Percentiles rank a stretch among this genome's conserved stretches.
Conservation (phyloP, 2,113 vertebrate species). For the Thamnaconus septentrionalis region DNA sequence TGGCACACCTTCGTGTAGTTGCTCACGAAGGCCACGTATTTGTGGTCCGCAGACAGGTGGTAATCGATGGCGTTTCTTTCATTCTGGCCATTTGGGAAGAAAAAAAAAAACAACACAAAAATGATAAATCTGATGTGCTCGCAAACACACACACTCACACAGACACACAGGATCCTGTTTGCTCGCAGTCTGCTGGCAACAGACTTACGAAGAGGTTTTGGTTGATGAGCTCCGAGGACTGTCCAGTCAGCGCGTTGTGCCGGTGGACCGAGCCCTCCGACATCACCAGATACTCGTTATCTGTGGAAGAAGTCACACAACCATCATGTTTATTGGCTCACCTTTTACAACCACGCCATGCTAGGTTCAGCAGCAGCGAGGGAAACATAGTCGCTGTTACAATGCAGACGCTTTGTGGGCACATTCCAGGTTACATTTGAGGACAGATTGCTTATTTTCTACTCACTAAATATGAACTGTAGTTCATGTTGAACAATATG, state of each 20-base stretch:
- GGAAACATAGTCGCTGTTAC: too few relatives aligned
- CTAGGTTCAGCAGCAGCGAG: too few relatives aligned
- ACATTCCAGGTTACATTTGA: too few relatives aligned
- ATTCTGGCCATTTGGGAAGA: constrained; percentile 63
- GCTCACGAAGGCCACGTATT: constrained; percentile 87
- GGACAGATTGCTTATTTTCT: too few relatives aligned
- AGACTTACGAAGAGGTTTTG: constrained; percentile 81
- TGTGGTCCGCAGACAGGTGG: constrained; percentile 83
- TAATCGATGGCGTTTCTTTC: constrained; percentile 82
- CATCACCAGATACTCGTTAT: constrained; percentile 68
- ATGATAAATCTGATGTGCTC: not conserved
- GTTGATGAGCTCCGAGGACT: constrained; percentile 67
- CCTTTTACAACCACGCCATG: too few relatives aligned
- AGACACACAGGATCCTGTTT: not conserved
- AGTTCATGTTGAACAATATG: too few relatives aligned
- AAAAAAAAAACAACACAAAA: not conserved
- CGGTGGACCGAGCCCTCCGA: constrained; percentile 75
- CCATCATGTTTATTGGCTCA: not conserved
- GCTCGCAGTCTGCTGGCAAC: not conserved
- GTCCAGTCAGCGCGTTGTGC: constrained; percentile 70
- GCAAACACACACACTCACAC: not conserved
- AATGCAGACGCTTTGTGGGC: too few relatives aligned
- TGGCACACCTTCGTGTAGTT: constrained; percentile 86
- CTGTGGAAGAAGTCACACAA: constrained; percentile 34
- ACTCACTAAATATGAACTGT: too few relatives aligned